Evolutionary conservation across 2,888 invertebrate species (phyloP).

Genomic region (Chymomyza fuscimana): DNA sequence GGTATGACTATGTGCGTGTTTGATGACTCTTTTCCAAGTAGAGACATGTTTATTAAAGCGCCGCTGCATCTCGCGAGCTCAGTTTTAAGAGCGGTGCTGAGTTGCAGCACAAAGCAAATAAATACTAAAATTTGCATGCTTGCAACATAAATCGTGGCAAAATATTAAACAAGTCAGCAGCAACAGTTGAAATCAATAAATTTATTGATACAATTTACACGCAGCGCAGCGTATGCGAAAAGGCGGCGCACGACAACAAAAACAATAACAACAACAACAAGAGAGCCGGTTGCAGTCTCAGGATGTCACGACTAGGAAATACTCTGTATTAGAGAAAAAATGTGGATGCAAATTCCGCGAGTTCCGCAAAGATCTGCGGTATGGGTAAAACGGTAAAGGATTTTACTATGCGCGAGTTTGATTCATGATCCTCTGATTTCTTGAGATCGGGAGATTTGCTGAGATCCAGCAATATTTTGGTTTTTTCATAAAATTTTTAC

Average conservation of each 20-base stretch:
- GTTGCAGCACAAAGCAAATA: constrained; percentile 46
- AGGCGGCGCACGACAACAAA: constrained; percentile 17
- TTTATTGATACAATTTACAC: constrained; percentile 72
- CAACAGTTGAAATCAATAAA: constrained; percentile 75
- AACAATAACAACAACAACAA: constrained; percentile 18
- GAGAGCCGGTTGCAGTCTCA: too few species aligned
- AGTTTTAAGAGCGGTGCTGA: background rate
- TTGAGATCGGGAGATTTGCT: too few species aligned
- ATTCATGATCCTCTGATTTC: too few species aligned
- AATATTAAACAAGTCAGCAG: constrained; percentile 74
- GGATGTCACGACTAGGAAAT: too few species aligned
- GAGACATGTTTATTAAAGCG: constrained; percentile 66
- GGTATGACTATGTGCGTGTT: constrained; percentile 29
- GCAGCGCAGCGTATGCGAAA: constrained; percentile 36
- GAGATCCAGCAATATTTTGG: too few species aligned
- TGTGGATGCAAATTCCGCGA: too few species aligned
- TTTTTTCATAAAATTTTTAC: too few species aligned
- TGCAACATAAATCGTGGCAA: constrained; percentile 67
- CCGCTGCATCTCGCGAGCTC: constrained; percentile 21
- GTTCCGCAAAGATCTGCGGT: too few species aligned
- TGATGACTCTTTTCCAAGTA: constrained; percentile 55
- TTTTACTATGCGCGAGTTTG: too few species aligned
- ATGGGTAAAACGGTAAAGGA: too few species aligned
- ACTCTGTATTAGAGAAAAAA: too few species aligned
- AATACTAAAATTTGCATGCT: constrained; percentile 67